Evolutionary conservation across 2,113 vertebrate species (phyloP).

Genomic region (Atlantisia rogersi): DNA sequence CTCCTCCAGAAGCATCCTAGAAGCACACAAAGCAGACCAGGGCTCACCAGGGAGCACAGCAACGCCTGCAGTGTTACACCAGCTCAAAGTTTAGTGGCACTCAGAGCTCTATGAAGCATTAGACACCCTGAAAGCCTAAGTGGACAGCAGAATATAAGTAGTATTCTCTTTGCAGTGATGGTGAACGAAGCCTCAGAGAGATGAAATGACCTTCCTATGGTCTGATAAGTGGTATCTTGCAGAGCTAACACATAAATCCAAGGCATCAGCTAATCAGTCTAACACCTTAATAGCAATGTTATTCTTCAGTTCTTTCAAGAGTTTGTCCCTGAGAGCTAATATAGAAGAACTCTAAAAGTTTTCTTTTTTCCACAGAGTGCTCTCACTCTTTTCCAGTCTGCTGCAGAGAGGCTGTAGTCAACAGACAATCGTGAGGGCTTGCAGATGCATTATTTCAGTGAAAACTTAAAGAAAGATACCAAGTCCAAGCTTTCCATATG

Average conservation of each 20-base stretch:
- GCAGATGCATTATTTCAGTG: background rate
- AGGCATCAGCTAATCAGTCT: background rate
- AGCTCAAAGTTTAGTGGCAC: background rate
- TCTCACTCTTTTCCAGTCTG: background rate
- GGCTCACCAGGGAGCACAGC: background rate
- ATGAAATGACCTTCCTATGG: background rate
- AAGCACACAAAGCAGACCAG: background rate
- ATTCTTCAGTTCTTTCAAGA: background rate
- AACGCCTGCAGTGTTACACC: background rate
- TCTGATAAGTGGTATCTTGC: background rate
- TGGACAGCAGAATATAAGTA: background rate
- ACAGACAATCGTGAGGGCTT: background rate
- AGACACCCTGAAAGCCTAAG: background rate
- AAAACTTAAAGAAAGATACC: background rate
- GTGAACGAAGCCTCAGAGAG: background rate
- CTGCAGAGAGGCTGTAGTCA: background rate
- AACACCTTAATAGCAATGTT: background rate
- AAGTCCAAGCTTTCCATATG: background rate
- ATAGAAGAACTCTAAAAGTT: background rate
- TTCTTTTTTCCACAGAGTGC: background rate
- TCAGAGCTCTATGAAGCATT: background rate
- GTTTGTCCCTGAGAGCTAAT: background rate
- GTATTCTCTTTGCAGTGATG: background rate
- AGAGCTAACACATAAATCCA: background rate
- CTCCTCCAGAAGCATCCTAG: background rate